A percentile compares a stretch with the other conserved stretches of the same genome.
phyloP scores from a whole-genome alignment of 2,113 vertebrate genomes.

The Morone chrysops region DNA sequence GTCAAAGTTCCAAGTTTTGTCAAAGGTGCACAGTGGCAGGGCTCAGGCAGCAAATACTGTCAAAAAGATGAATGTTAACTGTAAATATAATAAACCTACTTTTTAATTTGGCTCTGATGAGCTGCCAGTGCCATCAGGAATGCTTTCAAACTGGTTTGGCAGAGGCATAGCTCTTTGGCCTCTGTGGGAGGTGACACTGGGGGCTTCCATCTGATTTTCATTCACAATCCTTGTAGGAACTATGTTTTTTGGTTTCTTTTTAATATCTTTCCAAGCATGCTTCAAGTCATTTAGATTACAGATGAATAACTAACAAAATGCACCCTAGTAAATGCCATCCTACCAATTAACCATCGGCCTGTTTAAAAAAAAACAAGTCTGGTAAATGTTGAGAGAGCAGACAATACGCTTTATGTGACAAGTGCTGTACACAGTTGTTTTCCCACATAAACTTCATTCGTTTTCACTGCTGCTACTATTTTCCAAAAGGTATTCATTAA shows the following conservation, averaged over 20 bases:
- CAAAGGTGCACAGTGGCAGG: too few relatives aligned
- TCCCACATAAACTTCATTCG: background rate
- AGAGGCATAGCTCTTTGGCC: background rate
- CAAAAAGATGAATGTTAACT: background rate
- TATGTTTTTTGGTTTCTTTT: background rate
- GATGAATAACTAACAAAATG: background rate
- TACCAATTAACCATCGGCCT: background rate
- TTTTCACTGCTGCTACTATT: background rate
- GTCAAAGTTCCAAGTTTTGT: background rate
- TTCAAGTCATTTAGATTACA: background rate
- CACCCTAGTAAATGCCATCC: background rate
- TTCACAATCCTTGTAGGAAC: background rate
- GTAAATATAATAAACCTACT: background rate
- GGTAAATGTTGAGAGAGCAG: background rate
- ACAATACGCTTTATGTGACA: background rate
- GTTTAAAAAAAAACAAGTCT: background rate
- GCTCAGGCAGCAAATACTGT: background rate
- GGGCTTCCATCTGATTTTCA: background rate
- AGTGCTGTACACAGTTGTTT: background rate
- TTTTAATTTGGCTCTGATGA: slow-evolving; percentile 5
- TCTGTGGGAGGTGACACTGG: background rate
- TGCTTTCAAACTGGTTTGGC: background rate
- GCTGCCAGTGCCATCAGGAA: background rate
- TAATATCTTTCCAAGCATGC: background rate
- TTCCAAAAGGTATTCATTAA: background rate